phyloP scores from a whole-genome alignment of 2,113 vertebrate genomes.

The Oxyruncus cristatus region DNA sequence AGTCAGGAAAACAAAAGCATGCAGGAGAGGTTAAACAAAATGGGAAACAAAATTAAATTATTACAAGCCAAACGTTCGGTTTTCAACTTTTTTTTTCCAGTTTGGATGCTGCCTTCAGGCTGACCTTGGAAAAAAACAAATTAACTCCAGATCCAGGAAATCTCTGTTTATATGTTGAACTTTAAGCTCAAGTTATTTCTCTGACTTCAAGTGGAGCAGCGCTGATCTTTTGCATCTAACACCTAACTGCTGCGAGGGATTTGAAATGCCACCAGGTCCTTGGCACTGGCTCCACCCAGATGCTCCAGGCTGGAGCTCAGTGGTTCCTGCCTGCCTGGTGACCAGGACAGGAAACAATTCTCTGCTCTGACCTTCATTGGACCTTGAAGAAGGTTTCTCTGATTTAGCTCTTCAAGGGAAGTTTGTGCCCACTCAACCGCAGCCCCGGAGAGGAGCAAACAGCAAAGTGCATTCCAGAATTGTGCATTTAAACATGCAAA shows the following conservation, averaged over 20 bases:
- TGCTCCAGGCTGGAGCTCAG: background rate
- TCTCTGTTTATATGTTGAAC: background rate
- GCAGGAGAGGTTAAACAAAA: background rate
- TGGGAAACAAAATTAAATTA: background rate
- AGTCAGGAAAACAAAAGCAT: background rate
- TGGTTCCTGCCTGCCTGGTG: background rate
- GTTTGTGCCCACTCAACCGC: background rate
- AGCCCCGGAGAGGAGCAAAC: background rate
- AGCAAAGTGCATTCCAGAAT: background rate
- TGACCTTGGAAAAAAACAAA: background rate
- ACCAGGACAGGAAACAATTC: background rate
- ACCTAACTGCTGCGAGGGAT: slow-evolving; percentile 36
- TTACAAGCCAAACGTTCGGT: background rate
- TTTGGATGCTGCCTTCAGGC: background rate
- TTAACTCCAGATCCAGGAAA: background rate
- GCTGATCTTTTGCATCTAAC: slow-evolving; percentile 50
- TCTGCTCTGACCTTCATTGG: slow-evolving; percentile 24
- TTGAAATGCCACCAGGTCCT: slow-evolving; percentile 54
- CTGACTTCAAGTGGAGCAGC: slow-evolving; percentile 21
- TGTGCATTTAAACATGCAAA: background rate
- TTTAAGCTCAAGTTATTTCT: slow-evolving; percentile 27
- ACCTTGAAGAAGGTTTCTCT: slow-evolving; percentile 20
- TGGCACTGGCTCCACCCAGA: background rate
- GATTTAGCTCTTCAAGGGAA: background rate
- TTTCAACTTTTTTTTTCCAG: background rate